Percentiles rank a stretch among this genome's conserved stretches.
phyloP scores from a whole-genome alignment of 2,888 invertebrate species.

The Xanthia togata region DNA sequence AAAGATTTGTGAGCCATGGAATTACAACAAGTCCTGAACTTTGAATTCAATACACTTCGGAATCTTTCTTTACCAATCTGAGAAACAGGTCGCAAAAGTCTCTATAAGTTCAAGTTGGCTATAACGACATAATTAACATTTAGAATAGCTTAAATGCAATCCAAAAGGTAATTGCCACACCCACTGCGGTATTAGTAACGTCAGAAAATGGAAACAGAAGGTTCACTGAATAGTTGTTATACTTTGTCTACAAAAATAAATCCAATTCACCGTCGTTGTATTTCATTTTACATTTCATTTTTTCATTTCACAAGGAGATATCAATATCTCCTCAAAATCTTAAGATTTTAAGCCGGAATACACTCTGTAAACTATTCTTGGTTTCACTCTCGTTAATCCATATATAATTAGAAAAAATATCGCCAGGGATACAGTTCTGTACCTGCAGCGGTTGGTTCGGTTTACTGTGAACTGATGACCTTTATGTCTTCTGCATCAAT shows the following conservation, averaged over 20 bases:
- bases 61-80: conserved; percentile 54
- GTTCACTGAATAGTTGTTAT: neutral
- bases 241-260: too few species aligned
- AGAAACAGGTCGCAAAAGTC: conserved; percentile 50
- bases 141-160: conserved; percentile 58
- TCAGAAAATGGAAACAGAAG: conserved; percentile 37
- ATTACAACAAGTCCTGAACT: conserved; percentile 58
- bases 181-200: conserved; percentile 40
- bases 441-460: neutral
- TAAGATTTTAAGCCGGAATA: neutral
- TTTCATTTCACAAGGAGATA: too few species aligned
- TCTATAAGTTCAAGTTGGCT: conserved; percentile 57
- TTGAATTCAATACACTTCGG: conserved; percentile 54
- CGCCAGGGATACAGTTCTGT: neutral
- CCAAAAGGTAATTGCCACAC: conserved; percentile 62
- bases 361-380: neutral
- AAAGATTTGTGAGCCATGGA: conserved; percentile 28
- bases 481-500: conserved; percentile 23
- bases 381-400: neutral
- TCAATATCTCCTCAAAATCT: too few species aligned
- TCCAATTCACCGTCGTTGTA: neutral
- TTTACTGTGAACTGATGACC: neutral
- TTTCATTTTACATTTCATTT: too few species aligned
- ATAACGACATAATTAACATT: conserved; percentile 65
- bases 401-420: neutral